phyloP scores from a whole-genome alignment of 2,888 invertebrate species.

The Drosophila lutescens region DNA sequence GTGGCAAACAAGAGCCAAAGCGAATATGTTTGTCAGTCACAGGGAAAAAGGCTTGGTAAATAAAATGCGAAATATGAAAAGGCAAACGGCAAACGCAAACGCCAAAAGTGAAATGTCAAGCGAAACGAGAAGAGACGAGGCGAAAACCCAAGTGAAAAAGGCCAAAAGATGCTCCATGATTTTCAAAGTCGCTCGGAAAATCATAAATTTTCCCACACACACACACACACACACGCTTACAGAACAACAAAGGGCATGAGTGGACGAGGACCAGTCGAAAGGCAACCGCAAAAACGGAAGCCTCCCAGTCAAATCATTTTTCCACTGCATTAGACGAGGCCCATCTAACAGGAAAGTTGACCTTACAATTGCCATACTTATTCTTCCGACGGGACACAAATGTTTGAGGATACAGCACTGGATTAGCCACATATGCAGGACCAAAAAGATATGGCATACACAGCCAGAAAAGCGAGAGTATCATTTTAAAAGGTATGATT shows the following conservation, averaged over 20 bases:
- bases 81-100: constrained; percentile 47
- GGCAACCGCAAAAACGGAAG: constrained; percentile 66
- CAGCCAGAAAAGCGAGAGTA: neutral
- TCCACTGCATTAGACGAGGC: constrained; percentile 75
- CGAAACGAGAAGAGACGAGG: constrained; percentile 55
- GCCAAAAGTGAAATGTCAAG: constrained; percentile 75
- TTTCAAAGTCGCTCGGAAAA: constrained; percentile 74
- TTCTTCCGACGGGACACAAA: constrained; percentile 16
- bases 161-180: constrained; percentile 39
- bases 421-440: constrained; percentile 29
- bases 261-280: constrained; percentile 12
- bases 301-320: constrained; percentile 72
- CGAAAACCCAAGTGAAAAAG: constrained; percentile 17
- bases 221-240: constrained; percentile 18
- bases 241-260: constrained; percentile 42
- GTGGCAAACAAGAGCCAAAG: constrained; percentile 21
- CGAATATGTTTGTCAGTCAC: constrained; percentile 62
- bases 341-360: constrained; percentile 47
- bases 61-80: constrained; percentile 53
- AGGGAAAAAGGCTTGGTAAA: constrained; percentile 20
- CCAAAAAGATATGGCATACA: neutral
- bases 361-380: constrained; percentile 43
- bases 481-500: too few relatives aligned
- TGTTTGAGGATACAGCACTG: neutral
- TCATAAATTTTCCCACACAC: constrained; percentile 71